These are phyloP conservation scores for Lipophrys pholis DNA, from an alignment of 2,113 vertebrate genomes.

Conservation along the genomic window DNA sequence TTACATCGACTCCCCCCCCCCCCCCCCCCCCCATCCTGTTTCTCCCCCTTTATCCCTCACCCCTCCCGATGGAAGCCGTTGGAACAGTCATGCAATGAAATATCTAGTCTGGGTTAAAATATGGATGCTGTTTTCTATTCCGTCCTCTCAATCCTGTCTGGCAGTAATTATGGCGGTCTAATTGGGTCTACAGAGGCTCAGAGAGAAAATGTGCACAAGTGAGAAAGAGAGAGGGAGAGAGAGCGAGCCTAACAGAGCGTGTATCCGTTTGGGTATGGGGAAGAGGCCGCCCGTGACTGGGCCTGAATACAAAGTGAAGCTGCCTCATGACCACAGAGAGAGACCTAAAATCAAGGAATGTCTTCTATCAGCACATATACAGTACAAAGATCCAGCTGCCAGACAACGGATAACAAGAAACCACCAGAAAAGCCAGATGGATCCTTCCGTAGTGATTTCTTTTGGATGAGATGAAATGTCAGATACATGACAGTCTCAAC, in stretches of 20 bases:
- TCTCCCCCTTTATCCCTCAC: neutral
- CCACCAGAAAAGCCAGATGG: no score
- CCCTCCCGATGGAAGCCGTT: neutral
- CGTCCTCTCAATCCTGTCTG: conserved; percentile 59
- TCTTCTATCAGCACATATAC: conserved; percentile 20
- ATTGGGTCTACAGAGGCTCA: conserved; percentile 68
- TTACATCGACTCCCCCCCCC: neutral
- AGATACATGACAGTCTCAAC: no score
- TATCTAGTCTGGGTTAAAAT: conserved; percentile 43
- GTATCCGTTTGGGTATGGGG: conserved; percentile 53
- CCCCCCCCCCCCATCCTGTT: neutral
- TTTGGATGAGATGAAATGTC: no score
- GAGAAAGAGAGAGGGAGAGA: neutral
- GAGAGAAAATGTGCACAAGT: conserved; percentile 28
- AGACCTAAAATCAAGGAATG: conserved; percentile 34
- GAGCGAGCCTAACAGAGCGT: conserved; percentile 4
- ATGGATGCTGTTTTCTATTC: conserved; percentile 56
- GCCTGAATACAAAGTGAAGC: conserved; percentile 61
- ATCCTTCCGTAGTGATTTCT: no score
- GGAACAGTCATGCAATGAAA: conserved; percentile 37
- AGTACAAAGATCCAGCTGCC: conserved; percentile 2
- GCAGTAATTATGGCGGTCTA: conserved; percentile 73
- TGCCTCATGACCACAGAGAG: conserved; percentile 40
- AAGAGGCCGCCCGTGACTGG: conserved; percentile 27
- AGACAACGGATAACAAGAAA: conserved; percentile 8